A percentile compares a stretch with the other conserved stretches of the same genome.
Evolutionary conservation across 2,888 invertebrate genomes (phyloP).

Genomic region (Ophioninae sp.): DNA sequence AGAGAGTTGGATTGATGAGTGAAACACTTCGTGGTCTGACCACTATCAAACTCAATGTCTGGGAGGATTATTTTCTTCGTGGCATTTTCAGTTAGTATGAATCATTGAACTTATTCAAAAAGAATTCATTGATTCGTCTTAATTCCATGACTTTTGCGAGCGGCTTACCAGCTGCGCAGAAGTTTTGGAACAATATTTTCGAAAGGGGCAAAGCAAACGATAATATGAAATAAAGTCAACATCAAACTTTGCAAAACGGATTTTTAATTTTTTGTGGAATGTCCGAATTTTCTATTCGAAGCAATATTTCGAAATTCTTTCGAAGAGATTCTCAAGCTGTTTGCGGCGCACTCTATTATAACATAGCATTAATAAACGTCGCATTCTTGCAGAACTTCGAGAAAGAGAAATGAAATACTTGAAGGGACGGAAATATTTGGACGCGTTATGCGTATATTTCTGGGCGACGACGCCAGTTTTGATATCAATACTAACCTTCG

Average conservation of each 20-base stretch:
- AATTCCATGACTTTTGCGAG: background rate
- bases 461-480: conserved; percentile 99
- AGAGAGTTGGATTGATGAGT: conserved; percentile 91
- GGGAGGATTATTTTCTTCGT: conserved; percentile 93
- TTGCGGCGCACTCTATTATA: background rate
- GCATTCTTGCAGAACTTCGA: conserved; percentile 83
- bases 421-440: conserved; percentile 95
- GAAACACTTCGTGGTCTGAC: conserved; percentile 94
- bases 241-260: background rate
- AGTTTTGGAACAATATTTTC: background rate
- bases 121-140: background rate
- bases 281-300: background rate
- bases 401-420: conserved; percentile 89
- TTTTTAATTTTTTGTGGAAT: too few relatives aligned
- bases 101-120: background rate
- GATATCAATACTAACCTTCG: conserved; percentile 92
- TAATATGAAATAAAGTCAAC: background rate
- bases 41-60: conserved; percentile 95
- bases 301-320: background rate
- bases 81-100: conserved; percentile 85
- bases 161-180: background rate
- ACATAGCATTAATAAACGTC: conserved; percentile 1
- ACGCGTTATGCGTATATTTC: conserved; percentile 98
- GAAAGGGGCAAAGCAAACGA: background rate
- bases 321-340: background rate